Evolutionary conservation across 2,113 vertebrate species (phyloP).

Genomic region (Colistium nudipinnis): DNA sequence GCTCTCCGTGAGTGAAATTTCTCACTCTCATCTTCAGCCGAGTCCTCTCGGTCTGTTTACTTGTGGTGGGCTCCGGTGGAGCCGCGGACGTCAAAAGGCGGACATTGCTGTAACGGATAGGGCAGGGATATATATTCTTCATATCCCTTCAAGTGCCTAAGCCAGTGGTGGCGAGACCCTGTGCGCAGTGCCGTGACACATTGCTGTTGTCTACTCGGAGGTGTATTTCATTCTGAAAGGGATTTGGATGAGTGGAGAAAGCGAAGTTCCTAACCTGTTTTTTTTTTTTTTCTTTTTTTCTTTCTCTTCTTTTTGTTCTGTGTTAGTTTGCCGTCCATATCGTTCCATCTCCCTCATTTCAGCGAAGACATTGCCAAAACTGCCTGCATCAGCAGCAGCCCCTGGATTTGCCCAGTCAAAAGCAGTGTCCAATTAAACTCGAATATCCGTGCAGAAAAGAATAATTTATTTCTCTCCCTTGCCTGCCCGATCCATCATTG

Average conservation of each 20-base stretch:
- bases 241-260: conserved; percentile 49
- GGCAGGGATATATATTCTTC: conserved; percentile 28
- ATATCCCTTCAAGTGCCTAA: conserved; percentile 56
- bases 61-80: conserved; percentile 12
- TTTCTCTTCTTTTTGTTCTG: no score
- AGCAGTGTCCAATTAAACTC: conserved; percentile 76
- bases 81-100: conserved; percentile 27
- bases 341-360: conserved; percentile 69
- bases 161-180: conserved; percentile 43
- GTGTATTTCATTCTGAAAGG: conserved; percentile 59
- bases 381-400: conserved; percentile 74
- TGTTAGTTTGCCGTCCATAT: conserved; percentile 53
- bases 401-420: conserved; percentile 51
- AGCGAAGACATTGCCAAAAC: conserved; percentile 71
- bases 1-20: background rate
- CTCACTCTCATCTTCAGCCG: conserved; percentile 35
- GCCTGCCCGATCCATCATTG: conserved; percentile 53
- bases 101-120: conserved; percentile 29
- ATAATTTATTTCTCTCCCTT: conserved; percentile 46
- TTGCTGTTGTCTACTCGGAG: conserved; percentile 33
- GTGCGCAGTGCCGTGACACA: conserved; percentile 48
- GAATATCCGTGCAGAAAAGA: conserved; percentile 63
- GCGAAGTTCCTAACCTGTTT: conserved; percentile 68
- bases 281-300: no score
- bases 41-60: background rate